Evolutionary conservation across 2,113 vertebrate genomes (phyloP).

Genomic region (Stegostoma tigrinum): DNA sequence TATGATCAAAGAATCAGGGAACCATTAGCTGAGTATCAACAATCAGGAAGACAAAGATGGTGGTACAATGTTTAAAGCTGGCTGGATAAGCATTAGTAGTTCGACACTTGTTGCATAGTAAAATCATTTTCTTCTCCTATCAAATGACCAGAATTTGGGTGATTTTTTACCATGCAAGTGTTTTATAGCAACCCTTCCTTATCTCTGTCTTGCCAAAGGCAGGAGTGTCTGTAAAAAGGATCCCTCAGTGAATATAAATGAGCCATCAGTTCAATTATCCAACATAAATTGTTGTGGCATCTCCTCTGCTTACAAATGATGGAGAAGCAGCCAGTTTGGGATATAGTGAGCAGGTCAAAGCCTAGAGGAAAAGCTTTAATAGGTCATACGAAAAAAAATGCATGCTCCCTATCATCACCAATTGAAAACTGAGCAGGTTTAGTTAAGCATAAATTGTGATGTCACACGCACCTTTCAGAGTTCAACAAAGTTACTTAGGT

Average conservation of each 20-base stretch:
- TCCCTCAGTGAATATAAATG: constrained; percentile 50
- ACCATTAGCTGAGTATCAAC: constrained; percentile 49
- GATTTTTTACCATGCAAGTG: constrained; percentile 55
- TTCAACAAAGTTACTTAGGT: neutral
- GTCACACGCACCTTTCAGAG: neutral
- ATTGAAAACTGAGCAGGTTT: neutral
- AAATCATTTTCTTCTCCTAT: constrained; percentile 66
- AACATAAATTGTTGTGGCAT: constrained; percentile 46
- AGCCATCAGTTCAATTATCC: constrained; percentile 49
- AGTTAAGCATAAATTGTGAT: neutral
- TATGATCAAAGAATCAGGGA: constrained; percentile 46
- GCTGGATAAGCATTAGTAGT: constrained; percentile 55
- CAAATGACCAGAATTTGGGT: constrained; percentile 54
- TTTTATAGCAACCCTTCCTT: constrained; percentile 39
- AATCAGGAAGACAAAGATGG: constrained; percentile 69
- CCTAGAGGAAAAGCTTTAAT: neutral
- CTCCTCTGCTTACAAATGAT: neutral
- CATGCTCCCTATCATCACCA: neutral
- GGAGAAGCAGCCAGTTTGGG: neutral
- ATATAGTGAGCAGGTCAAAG: neutral
- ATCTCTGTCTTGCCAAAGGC: constrained; percentile 47
- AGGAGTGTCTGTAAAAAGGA: constrained; percentile 49
- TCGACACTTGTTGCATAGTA: constrained; percentile 83
- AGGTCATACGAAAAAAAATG: neutral
- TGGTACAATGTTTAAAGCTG: constrained; percentile 61